Base-by-base conservation (phyloP, 2,888 invertebrate species). In the Strigamia maritima region DNA sequence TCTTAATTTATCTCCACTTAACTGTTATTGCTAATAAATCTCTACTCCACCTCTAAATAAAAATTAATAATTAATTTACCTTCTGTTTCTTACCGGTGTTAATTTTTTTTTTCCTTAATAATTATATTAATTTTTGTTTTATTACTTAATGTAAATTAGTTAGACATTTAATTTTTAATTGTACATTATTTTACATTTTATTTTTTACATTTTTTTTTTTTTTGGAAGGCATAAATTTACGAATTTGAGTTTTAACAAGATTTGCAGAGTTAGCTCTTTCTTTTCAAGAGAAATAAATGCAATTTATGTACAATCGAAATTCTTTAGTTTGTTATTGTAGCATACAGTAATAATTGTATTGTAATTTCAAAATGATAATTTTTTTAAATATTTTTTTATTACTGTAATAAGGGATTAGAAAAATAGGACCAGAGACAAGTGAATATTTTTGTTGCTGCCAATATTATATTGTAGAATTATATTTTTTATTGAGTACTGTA, bases 161-260 rank as follows among this genome's bases (percentile, higher is more conserved):
- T 31, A 70, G 24, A 70, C n/a, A 35, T 24, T 74, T 35, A 35
- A 35, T 24, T n/a, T n/a, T 35, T 22, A 74, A 74, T 74, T 74
- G 75, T 74, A 74, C 31, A 35, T 74, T 31, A 74, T 74, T 74
- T 74, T 74, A 35, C 75, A 74, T 12, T 12, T 74, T 74, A 1
- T 74, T 74, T 44, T 44, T 16, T 44, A 14, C 16, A 14, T 44
- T 49, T 16, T 44, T 10, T 44, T 49, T 49, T 19, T 6, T 49
- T 49, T 49, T 49, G 49, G 49, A 49, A 49, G 49, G 49, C 49
- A 49, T 49, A 49, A 49, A 49, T 49, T 49, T 49, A 49, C 49
- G 49, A 49, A 49, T 49, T 49, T 49, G 49, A 49, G 49, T 49
- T 49, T 44, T 49, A 49, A 49, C 49, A 49, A 49, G 49, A 49